phyloP scores from a whole-genome alignment of 64 coral and sea anemone species.

The Astreopora myriophthalma region DNA sequence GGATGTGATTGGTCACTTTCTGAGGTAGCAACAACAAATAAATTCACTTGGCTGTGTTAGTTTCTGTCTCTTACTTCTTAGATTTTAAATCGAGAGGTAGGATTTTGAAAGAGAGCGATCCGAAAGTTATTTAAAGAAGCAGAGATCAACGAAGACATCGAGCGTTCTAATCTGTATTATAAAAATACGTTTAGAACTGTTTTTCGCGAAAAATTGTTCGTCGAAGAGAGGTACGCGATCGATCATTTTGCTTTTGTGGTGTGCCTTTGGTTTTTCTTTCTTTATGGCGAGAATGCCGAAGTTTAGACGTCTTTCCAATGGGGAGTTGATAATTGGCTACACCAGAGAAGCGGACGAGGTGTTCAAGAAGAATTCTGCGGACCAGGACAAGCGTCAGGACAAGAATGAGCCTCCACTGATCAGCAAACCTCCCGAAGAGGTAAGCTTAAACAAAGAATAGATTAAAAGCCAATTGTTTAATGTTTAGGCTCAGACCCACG shows the following conservation, averaged over 20 bases:
- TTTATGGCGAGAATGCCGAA: constrained; percentile 13
- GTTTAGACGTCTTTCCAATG: neutral
- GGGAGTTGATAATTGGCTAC: neutral
- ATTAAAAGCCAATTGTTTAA: neutral
- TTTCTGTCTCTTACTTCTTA: neutral
- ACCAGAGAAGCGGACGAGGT: neutral
- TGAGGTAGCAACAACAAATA: neutral
- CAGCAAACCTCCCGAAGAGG: neutral
- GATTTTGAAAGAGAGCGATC: no score
- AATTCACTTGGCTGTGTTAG: neutral
- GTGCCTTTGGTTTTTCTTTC: neutral
- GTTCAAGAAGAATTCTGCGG: constrained; percentile 7
- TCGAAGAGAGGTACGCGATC: neutral
- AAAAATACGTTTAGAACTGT: neutral
- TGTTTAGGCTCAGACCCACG: neutral
- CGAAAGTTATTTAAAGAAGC: no score
- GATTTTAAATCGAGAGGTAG: no score
- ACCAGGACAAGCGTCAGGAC: neutral
- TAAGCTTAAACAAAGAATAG: neutral
- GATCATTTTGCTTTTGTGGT: neutral
- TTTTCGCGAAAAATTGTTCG: neutral
- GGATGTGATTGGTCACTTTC: neutral
- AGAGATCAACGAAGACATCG: no score
- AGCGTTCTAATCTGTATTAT: neutral
- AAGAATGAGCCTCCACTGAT: neutral